These are phyloP conservation scores for Merodon equestris DNA, from an alignment of 2,888 invertebrate genomes.

Conservation along the genomic window DNA sequence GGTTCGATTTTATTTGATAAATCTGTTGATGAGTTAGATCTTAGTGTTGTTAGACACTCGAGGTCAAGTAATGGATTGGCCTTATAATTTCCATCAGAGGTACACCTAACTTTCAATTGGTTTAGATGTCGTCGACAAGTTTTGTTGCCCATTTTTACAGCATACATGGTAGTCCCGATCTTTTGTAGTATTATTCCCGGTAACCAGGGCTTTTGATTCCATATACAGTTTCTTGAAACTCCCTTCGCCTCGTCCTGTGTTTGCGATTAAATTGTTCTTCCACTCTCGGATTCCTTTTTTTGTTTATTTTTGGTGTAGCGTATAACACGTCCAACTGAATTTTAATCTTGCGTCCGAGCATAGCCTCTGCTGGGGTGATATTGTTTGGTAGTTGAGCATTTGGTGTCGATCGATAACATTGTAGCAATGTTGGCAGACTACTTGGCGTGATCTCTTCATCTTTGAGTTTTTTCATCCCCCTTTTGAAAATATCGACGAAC, in stretches of 20 bases:
- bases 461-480: constrained; percentile 21
- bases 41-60: neutral
- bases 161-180: neutral
- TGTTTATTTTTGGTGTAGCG: neutral
- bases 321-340: constrained; percentile 9
- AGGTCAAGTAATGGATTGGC: neutral
- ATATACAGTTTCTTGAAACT: neutral
- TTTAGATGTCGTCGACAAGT: neutral
- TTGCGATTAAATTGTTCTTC: constrained; percentile 2
- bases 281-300: neutral
- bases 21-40: no score
- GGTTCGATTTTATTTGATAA: no score
- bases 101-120: neutral
- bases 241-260: constrained; percentile 2
- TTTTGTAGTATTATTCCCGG: neutral
- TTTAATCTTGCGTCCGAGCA: constrained; percentile 26
- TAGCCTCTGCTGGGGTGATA: constrained; percentile 32
- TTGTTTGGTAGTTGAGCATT: constrained; percentile 30
- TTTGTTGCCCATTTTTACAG: no score
- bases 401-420: constrained; percentile 29
- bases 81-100: neutral
- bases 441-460: constrained; percentile 4
- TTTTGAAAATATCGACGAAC: constrained; percentile 69
- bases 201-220: constrained; percentile 1
- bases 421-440: constrained; percentile 22